phyloP scores from a whole-genome alignment of 1,140 invertebrate genomes.

The Augochlora pura region DNA sequence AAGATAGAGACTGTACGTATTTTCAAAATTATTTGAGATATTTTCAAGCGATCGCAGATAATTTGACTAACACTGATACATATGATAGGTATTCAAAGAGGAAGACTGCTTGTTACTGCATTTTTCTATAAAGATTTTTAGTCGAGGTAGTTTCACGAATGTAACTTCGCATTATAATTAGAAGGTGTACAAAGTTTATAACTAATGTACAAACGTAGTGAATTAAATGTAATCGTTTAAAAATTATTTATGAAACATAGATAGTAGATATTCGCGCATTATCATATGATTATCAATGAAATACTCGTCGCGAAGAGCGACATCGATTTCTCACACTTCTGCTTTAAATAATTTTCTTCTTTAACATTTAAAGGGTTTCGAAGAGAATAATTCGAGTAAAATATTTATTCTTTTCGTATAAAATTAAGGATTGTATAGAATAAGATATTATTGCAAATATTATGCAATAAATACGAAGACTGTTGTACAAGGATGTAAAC shows the following conservation, averaged over 20 bases:
- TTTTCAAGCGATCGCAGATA: neutral
- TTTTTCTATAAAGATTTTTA: slow-evolving; percentile 33
- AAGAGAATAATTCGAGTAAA: neutral
- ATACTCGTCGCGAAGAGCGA: slow-evolving; percentile 31
- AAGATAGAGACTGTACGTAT: slow-evolving; percentile 11
- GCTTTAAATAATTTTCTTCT: slow-evolving; percentile 22
- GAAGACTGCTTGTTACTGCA: slow-evolving; percentile 44
- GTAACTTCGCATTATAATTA: neutral
- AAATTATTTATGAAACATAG: slow-evolving; percentile 42
- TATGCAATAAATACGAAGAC: neutral
- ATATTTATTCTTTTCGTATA: slow-evolving; percentile 9
- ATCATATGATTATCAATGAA: slow-evolving; percentile 10
- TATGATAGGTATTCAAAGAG: slow-evolving; percentile 21
- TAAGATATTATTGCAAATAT: neutral
- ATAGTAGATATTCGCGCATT: slow-evolving; percentile 8
- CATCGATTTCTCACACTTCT: neutral
- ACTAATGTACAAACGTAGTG: slow-evolving; percentile 39
- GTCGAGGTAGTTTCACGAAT: neutral
- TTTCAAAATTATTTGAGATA: neutral
- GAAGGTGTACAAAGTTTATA: slow-evolving; percentile 29
- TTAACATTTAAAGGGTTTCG: slow-evolving; percentile 10
- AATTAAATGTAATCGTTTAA: slow-evolving; percentile 20
- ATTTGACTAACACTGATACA: neutral
- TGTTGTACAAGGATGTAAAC: slow-evolving; percentile 7
- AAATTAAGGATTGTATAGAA: neutral